Base-by-base conservation (phyloP, 2,888 invertebrate species). In the Gastrophysa polygoni region DNA sequence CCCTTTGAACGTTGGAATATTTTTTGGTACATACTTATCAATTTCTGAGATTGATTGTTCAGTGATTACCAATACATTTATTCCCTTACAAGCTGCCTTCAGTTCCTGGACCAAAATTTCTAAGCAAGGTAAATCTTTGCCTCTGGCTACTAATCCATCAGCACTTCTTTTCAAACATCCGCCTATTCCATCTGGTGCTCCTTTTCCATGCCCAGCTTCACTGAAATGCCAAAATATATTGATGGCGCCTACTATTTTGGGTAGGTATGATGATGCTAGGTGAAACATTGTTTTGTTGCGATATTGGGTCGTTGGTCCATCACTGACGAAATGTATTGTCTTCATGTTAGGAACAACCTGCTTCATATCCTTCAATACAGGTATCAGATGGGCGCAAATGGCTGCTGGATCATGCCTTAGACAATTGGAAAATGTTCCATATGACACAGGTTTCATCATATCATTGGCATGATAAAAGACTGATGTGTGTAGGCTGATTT, bases 221-320 rank as follows among this genome's bases (percentile, higher is more conserved):
- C n/a, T n/a, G n/a, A n/a, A n/a, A n/a, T n/a, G n/a, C n/a, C n/a
- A n/a, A n/a, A n/a, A n/a, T 64, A 58, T 29, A 14, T 43, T 44
- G 28, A 54, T 32, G 0, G 50, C 59, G 20, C 32, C 44, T n/a
- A 64, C 14, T 3, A 48, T 49, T 55, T 61, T 49, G 16, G 55
- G 20, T 34, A 64, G 29, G n/a, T 62, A n/a, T n/a, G n/a, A n/a
- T n/a, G n/a, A n/a, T n/a, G n/a, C n/a, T n/a, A n/a, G n/a, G n/a
- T n/a, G n/a, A 55, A 61, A 64, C 55, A 61, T 64, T 46, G 43
- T 59, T 47, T 56, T 64, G 14, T 64, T 61, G 14, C 38, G 28
- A 28, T 64, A 64, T 28, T 64, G 61, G 0, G 58, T 64, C 5
- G 29, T 34, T n/a, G 64, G 64, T 0, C 64, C 61, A 55, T 64